Conservation (phyloP, 2,113 vertebrate species). For the Tachysurus vachellii region DNA sequence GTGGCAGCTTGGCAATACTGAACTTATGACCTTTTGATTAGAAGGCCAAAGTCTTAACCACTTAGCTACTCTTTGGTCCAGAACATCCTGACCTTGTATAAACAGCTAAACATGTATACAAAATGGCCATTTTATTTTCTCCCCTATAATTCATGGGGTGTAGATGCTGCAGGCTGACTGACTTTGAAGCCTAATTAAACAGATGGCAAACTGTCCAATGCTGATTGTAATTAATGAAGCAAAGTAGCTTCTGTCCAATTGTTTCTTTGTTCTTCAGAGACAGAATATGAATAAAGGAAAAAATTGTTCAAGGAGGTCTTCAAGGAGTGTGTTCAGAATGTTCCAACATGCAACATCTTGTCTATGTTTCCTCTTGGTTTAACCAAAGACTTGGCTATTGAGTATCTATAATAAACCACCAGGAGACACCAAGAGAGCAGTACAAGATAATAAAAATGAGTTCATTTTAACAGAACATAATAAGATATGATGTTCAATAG, state of each 20-base stretch:
- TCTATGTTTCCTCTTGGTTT: not conserved
- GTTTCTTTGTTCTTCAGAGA: not conserved
- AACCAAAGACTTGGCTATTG: not conserved
- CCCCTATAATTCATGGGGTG: constrained; percentile 24
- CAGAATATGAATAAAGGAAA: constrained; percentile 12
- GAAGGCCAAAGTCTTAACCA: too few relatives aligned
- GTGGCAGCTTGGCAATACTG: too few relatives aligned
- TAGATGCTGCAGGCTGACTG: constrained; percentile 15
- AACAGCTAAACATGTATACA: not conserved
- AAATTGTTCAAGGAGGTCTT: constrained; percentile 10
- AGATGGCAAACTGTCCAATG: constrained; percentile 52
- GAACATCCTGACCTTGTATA: not conserved
- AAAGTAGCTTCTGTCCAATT: constrained; percentile 22
- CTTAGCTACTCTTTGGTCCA: not conserved
- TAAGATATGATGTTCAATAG: not conserved
- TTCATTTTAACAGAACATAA: not conserved
- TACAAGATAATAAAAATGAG: not conserved
- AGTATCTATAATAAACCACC: not conserved
- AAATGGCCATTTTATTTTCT: too few relatives aligned
- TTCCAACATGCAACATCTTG: not conserved
- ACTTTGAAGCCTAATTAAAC: constrained; percentile 37
- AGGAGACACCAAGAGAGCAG: not conserved
- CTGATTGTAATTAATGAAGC: constrained; percentile 55
- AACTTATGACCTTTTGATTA: too few relatives aligned
- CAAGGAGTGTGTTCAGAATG: not conserved